Percentiles rank a stretch among this genome's conserved stretches.
phyloP scores from a whole-genome alignment of 2,113 vertebrate genomes.

The Bujurquina vittata region DNA sequence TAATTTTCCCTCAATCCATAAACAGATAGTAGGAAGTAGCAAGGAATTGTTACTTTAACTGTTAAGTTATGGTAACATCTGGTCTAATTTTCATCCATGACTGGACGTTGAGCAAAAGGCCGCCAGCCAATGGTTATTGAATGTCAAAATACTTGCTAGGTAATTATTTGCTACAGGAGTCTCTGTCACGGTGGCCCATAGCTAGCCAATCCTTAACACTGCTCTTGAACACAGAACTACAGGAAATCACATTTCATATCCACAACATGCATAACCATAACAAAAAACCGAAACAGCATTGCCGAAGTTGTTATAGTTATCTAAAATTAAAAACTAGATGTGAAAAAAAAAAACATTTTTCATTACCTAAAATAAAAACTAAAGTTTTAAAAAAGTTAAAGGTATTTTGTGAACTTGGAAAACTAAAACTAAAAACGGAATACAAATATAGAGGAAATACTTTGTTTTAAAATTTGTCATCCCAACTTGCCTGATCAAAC shows the following conservation, averaged over 20 bases:
- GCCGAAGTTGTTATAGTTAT: background rate
- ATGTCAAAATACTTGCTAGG: background rate
- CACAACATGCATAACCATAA: background rate
- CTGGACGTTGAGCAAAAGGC: background rate
- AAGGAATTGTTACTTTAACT: background rate
- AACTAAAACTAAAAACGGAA: background rate
- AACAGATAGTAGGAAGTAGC: background rate
- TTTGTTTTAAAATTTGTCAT: background rate
- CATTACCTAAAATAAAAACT: background rate
- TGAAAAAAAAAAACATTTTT: background rate
- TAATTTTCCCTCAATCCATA: too few relatives aligned
- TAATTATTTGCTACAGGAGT: background rate
- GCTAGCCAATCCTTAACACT: background rate
- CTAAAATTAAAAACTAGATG: background rate
- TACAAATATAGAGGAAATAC: background rate
- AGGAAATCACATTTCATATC: background rate
- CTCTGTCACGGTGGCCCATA: slow-evolving; percentile 1
- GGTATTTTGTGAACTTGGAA: too few relatives aligned
- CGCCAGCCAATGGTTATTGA: background rate
- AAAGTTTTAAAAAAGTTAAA: background rate
- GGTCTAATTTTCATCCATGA: background rate
- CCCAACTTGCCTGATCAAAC: background rate
- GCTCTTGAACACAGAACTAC: background rate
- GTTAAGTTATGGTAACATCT: too few relatives aligned
- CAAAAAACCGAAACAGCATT: background rate